These are phyloP conservation scores for Lepidurus couesii DNA, from an alignment of 1,140 invertebrate species.

Conservation along the genomic window DNA sequence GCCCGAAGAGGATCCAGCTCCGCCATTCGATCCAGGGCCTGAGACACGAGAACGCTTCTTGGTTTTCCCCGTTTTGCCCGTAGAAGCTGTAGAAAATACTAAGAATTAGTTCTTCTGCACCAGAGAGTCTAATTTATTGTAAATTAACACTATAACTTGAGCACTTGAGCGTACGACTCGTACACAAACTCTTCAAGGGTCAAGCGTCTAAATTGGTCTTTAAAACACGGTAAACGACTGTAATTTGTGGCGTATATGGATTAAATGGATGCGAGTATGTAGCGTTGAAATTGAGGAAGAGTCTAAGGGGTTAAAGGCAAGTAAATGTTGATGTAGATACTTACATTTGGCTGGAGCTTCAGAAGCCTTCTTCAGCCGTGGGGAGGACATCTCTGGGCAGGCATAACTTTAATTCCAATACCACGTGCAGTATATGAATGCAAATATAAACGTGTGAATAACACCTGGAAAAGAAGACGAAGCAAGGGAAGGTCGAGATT, in stretches of 20 bases:
- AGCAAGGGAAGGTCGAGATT: background rate
- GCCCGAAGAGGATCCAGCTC: background rate
- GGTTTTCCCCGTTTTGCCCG: conserved; percentile 3
- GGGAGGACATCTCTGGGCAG: conserved; percentile 16
- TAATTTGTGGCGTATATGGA: too few relatives aligned
- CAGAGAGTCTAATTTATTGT: background rate
- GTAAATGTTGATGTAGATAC: background rate
- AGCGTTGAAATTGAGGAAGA: background rate
- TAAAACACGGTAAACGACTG: too few relatives aligned
- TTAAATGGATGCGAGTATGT: background rate
- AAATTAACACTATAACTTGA: background rate
- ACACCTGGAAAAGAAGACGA: background rate
- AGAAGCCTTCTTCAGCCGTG: conserved; percentile 17
- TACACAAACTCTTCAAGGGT: too few relatives aligned
- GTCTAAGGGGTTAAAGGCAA: background rate
- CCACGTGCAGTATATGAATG: conserved; percentile 14
- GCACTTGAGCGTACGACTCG: too few relatives aligned
- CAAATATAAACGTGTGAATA: conserved; percentile 1
- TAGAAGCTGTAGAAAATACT: background rate
- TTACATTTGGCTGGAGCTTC: conserved; percentile 17
- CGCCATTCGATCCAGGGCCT: conserved; percentile 6
- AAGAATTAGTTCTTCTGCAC: background rate
- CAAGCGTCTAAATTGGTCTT: too few relatives aligned
- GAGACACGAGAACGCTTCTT: background rate
- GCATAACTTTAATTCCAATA: conserved; percentile 12